A percentile compares a stretch with the other conserved stretches of the same genome.
Conservation (phyloP, 2,797 vertebrate genomes). For the Protosalanx chinensis region DNA sequence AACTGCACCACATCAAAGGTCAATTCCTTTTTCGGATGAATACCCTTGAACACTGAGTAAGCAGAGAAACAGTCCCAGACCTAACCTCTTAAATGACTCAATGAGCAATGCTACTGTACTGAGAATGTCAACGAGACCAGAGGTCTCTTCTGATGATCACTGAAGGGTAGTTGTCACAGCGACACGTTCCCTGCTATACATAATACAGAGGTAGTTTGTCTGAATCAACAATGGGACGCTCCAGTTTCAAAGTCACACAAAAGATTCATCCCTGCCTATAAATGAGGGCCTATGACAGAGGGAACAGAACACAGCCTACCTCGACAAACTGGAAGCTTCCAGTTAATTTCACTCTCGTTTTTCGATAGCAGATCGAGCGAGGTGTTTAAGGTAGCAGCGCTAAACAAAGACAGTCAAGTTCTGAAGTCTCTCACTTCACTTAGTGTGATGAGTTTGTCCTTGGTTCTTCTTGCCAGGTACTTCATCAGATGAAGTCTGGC, state of each 20-base stretch:
- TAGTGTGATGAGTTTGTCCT: not conserved
- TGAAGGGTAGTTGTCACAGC: not conserved
- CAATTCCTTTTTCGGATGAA: not conserved
- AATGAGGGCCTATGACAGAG: not conserved
- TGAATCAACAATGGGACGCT: not conserved
- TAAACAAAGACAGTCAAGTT: not conserved
- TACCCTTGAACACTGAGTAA: not conserved
- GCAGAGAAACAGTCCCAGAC: not conserved
- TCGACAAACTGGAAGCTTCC: not conserved
- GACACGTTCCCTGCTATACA: not conserved
- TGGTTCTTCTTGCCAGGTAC: slow-evolving; percentile 1
- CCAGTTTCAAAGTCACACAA: too few relatives aligned
- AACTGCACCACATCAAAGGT: not conserved
- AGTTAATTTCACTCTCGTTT: too few relatives aligned
- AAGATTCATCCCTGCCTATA: not conserved
- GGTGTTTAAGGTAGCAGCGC: too few relatives aligned
- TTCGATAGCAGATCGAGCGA: too few relatives aligned
- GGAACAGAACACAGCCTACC: not conserved
- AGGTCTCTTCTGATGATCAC: not conserved
- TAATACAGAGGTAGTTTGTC: not conserved
- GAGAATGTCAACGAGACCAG: not conserved
- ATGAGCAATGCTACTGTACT: not conserved
- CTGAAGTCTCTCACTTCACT: not conserved
- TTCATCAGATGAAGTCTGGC: not conserved
- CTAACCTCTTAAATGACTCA: slow-evolving; percentile 5